phyloP scores from a whole-genome alignment of 2,113 vertebrate genomes.

The Megaptera novaeangliae region DNA sequence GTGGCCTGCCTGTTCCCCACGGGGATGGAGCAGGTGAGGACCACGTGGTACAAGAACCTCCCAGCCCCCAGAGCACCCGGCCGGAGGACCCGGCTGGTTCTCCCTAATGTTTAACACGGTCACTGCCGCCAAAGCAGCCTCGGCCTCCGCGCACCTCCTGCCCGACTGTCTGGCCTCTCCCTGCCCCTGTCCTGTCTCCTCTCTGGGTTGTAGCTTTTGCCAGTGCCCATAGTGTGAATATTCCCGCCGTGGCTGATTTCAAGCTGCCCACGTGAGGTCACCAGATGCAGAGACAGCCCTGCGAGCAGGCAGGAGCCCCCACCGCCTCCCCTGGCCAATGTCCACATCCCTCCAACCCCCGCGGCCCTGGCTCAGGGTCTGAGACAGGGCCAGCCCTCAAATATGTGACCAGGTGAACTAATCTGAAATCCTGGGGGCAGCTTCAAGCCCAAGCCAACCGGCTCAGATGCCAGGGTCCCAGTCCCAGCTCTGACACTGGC shows the following conservation, averaged over 20 bases:
- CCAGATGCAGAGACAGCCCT: background rate
- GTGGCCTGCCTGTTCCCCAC: background rate
- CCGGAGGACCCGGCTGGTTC: rapidly evolving
- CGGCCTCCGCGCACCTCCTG: no score
- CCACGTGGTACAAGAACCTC: rapidly evolving
- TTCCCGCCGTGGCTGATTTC: rapidly evolving
- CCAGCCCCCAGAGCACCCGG: rapidly evolving
- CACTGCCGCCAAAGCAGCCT: rapidly evolving
- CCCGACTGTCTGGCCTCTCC: background rate
- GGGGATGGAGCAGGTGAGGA: rapidly evolving
- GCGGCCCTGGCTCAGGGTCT: rapidly evolving
- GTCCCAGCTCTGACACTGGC: background rate
- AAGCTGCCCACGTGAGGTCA: background rate
- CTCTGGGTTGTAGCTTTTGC: background rate
- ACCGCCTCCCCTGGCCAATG: rapidly evolving
- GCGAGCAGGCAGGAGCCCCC: background rate
- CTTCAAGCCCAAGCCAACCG: background rate
- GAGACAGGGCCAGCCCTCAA: no score
- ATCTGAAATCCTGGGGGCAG: background rate
- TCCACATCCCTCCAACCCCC: rapidly evolving
- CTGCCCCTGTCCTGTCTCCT: rapidly evolving
- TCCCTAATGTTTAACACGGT: rapidly evolving
- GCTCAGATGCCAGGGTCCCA: background rate
- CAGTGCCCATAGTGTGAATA: rapidly evolving
- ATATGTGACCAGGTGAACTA: rapidly evolving